Conservation (phyloP, 1,140 invertebrate genomes). For the Cydia splendana region DNA sequence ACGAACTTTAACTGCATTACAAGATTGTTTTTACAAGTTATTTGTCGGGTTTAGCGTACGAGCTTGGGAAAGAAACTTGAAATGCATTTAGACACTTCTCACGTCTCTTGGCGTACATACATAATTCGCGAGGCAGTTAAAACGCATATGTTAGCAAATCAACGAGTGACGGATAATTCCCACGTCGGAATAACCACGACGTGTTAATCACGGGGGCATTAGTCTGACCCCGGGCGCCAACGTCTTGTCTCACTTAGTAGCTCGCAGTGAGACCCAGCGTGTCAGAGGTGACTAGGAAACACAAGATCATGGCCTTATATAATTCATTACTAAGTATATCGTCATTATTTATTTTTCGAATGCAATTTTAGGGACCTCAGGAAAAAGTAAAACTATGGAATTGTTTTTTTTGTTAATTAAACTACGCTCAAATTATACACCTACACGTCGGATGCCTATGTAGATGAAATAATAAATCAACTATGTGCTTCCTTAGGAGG, state of each 20-base stretch:
- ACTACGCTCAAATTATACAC: too few relatives aligned
- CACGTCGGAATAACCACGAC: constrained; percentile 46
- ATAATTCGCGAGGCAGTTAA: constrained; percentile 31
- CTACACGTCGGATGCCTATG: neutral
- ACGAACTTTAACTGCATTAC: neutral
- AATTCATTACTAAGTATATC: too few relatives aligned
- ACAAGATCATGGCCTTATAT: neutral
- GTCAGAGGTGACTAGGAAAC: constrained; percentile 38
- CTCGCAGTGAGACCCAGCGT: neutral
- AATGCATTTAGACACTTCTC: constrained; percentile 12
- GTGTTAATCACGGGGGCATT: constrained; percentile 42
- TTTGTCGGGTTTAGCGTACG: neutral
- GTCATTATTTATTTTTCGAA: too few relatives aligned
- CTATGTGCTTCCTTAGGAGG: neutral
- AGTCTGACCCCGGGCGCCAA: constrained; percentile 19
- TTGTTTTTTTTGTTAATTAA: too few relatives aligned
- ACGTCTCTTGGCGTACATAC: neutral
- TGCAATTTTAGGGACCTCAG: too few relatives aligned
- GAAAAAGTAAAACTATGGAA: too few relatives aligned
- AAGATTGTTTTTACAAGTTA: neutral
- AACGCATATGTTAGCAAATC: constrained; percentile 59
- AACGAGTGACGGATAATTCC: constrained; percentile 51
- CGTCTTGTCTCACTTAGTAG: constrained; percentile 13
- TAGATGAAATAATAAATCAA: neutral
- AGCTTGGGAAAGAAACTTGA: neutral